phyloP scores from a whole-genome alignment of 2,888 invertebrate species.

The Limnephilus auricula region DNA sequence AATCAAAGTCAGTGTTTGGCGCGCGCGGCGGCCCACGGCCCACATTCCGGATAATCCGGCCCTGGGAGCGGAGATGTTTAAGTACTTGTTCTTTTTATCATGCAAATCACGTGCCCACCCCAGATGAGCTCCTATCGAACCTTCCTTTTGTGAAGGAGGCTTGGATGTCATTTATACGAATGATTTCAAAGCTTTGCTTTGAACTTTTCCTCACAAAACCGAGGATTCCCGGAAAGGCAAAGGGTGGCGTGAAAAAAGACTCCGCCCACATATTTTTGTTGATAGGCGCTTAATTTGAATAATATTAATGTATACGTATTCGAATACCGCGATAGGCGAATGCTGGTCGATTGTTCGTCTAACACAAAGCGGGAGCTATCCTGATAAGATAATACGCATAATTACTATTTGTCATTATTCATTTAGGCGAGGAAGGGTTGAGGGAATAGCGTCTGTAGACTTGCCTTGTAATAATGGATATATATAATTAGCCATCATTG shows the following conservation, averaged over 20 bases:
- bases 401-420: conserved; percentile 31
- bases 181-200: conserved; percentile 59
- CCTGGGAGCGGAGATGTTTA: not conserved
- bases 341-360: not conserved
- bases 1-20: conserved; percentile 28
- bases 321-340: not conserved
- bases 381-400: not conserved
- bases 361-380: conserved; percentile 6
- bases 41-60: conserved; percentile 22
- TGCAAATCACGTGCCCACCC: conserved; percentile 59
- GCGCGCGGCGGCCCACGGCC: not conserved
- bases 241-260: conserved; percentile 44
- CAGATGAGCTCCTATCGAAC: conserved; percentile 54
- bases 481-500: not conserved
- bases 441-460: not conserved
- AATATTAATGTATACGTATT: not conserved
- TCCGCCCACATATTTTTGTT: conserved; percentile 48
- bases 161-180: conserved; percentile 64
- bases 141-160: conserved; percentile 52
- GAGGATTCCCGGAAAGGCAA: conserved; percentile 18
- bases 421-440: not conserved
- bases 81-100: conserved; percentile 58
- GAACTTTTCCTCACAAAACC: conserved; percentile 56
- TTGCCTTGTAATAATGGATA: not conserved
- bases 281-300: conserved; percentile 54